Percentiles rank a stretch among this genome's conserved stretches.
Conservation (phyloP, 2,888 invertebrate species). For the Drosophila seclusa region DNA sequence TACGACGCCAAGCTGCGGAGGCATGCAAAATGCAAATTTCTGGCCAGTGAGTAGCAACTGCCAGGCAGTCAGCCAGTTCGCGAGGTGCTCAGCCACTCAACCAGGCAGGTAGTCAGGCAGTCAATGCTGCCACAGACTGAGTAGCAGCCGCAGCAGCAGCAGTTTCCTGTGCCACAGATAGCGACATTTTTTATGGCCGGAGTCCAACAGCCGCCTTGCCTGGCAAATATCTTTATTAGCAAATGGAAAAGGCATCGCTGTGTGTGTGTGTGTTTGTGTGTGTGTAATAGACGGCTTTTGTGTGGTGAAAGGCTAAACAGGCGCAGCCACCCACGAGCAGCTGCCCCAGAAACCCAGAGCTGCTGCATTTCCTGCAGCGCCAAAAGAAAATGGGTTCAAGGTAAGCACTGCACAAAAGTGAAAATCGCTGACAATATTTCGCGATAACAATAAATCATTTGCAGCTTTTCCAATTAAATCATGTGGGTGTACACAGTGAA, state of each 20-base stretch:
- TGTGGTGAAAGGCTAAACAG: constrained; percentile 66
- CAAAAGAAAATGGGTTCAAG: constrained; percentile 62
- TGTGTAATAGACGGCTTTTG: constrained; percentile 52
- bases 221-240: constrained; percentile 72
- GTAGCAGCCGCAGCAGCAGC: constrained; percentile 29
- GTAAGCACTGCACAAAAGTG: constrained; percentile 51
- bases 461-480: constrained; percentile 32
- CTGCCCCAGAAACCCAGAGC: constrained; percentile 74
- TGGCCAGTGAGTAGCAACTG: constrained; percentile 45
- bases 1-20: constrained; percentile 45
- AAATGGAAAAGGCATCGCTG: constrained; percentile 41
- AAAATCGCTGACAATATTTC: constrained; percentile 50
- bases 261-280: constrained; percentile 39
- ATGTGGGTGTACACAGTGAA: constrained; percentile 26
- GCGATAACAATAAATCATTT: constrained; percentile 30
- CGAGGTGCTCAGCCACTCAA: constrained; percentile 21
- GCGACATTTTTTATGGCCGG: constrained; percentile 70
- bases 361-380: constrained; percentile 1
- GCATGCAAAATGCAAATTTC: constrained; percentile 63
- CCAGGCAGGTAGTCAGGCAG: constrained; percentile 31
- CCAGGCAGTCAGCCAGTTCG: constrained; percentile 35
- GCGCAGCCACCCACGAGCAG: constrained; percentile 65
- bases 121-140: constrained; percentile 1
- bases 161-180: constrained; percentile 74
- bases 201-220: constrained; percentile 52